phyloP scores from a whole-genome alignment of 2,113 vertebrate species.

The Ondatra zibethicus region DNA sequence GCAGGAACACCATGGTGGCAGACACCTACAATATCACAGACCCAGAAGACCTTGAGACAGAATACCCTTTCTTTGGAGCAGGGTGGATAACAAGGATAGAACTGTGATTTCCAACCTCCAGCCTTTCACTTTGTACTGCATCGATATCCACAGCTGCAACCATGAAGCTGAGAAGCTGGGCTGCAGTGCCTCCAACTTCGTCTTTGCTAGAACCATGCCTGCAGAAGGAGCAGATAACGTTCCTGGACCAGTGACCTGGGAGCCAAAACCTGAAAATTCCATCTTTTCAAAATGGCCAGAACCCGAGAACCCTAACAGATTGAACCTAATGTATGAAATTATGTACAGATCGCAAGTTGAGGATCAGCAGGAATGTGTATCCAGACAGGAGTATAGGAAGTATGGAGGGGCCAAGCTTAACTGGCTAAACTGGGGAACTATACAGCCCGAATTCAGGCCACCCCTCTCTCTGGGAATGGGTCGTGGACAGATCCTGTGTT shows the following conservation, averaged over 20 bases:
- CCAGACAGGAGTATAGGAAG: constrained; percentile 93
- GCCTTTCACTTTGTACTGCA: constrained; percentile 97
- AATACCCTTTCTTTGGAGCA: constrained; percentile 92
- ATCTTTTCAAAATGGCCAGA: constrained; percentile 94
- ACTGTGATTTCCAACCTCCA: constrained; percentile 92
- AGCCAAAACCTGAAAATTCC: constrained; percentile 89
- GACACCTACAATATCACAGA: constrained; percentile 90
- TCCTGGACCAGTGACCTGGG: constrained; percentile 91
- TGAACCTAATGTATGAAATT: constrained; percentile 98
- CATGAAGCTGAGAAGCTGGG: constrained; percentile 92
- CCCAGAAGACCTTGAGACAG: constrained; percentile 86
- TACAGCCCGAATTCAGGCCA: constrained; percentile 94
- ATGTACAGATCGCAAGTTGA: constrained; percentile 93
- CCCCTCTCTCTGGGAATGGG: constrained; percentile 95
- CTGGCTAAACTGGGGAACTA: constrained; percentile 95
- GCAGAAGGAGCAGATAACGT: constrained; percentile 97
- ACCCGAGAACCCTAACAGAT: constrained; percentile 93
- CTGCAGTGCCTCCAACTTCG: constrained; percentile 96
- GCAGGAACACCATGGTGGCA: constrained; percentile 82
- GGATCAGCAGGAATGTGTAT: constrained; percentile 96
- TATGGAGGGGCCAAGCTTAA: constrained; percentile 92
- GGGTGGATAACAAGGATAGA: constrained; percentile 91
- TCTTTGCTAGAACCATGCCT: constrained; percentile 97
- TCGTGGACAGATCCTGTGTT: constrained; percentile 96
- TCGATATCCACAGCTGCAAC: constrained; percentile 98